Evolutionary conservation across 1,140 invertebrate genomes (phyloP).

Genomic region (Sminthurinus signatus): DNA sequence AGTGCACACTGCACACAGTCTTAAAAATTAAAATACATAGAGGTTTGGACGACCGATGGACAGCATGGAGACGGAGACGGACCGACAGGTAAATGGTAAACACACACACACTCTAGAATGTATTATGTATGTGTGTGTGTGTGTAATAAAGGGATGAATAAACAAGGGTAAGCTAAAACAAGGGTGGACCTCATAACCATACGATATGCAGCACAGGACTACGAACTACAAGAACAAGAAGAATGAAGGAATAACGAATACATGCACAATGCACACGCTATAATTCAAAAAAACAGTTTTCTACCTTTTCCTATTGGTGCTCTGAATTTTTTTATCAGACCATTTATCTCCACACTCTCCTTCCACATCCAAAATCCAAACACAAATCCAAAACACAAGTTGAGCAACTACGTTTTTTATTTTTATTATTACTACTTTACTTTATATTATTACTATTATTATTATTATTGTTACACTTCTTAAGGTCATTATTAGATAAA

Average conservation of each 20-base stretch:
- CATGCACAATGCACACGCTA: background rate
- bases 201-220: no score
- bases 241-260: background rate
- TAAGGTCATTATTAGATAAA: background rate
- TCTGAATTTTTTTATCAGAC: conserved; percentile 13
- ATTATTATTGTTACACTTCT: conserved; percentile 1
- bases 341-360: conserved; percentile 12
- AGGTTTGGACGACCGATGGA: no score
- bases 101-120: no score
- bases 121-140: background rate
- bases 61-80: no score
- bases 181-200: conserved; percentile 13
- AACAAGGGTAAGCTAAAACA: background rate
- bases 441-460: background rate
- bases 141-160: background rate
- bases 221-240: no score
- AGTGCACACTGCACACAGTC: no score
- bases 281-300: conserved; percentile 9
- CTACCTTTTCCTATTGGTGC: conserved; percentile 5
- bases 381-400: no score
- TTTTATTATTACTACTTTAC: no score
- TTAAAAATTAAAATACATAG: no score
- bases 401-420: no score
- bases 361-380: background rate
- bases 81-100: no score